phyloP scores from a whole-genome alignment of 2,888 invertebrate genomes.

The Lampropteryx suffumata region DNA sequence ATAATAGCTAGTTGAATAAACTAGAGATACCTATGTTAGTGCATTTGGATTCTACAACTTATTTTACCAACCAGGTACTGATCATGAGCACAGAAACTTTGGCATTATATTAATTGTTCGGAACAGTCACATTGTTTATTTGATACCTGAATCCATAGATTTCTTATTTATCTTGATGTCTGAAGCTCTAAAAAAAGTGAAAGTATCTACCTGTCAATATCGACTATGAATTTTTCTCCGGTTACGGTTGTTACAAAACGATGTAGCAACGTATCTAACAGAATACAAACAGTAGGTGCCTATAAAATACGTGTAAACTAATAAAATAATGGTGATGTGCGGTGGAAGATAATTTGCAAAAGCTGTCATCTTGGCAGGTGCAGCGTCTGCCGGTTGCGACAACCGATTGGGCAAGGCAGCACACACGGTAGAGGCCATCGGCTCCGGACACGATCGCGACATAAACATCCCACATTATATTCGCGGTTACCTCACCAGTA shows the following conservation, averaged over 20 bases:
- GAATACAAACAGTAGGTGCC: not conserved
- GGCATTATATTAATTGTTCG: no score
- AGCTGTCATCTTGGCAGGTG: constrained; percentile 75
- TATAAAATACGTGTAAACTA: no score
- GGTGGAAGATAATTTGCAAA: constrained; percentile 61
- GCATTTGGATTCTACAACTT: no score
- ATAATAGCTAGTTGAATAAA: no score
- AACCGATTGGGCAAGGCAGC: constrained; percentile 74
- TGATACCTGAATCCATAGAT: no score
- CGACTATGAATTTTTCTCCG: not conserved
- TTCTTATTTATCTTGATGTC: constrained; percentile 1
- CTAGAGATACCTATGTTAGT: no score
- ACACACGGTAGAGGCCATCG: constrained; percentile 65
- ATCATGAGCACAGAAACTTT: no score
- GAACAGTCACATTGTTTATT: no score
- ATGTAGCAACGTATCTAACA: constrained; percentile 7
- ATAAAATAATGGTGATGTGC: constrained; percentile 40
- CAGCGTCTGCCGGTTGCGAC: constrained; percentile 77
- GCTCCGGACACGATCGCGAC: constrained; percentile 66
- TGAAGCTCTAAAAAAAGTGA: constrained; percentile 51
- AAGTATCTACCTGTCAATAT: constrained; percentile 38
- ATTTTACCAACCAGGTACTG: no score
- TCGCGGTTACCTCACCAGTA: constrained; percentile 65
- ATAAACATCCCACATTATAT: constrained; percentile 75
- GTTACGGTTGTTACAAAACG: not conserved